phyloP scores from a whole-genome alignment of 2,113 vertebrate species.

The Calidris pygmaea region DNA sequence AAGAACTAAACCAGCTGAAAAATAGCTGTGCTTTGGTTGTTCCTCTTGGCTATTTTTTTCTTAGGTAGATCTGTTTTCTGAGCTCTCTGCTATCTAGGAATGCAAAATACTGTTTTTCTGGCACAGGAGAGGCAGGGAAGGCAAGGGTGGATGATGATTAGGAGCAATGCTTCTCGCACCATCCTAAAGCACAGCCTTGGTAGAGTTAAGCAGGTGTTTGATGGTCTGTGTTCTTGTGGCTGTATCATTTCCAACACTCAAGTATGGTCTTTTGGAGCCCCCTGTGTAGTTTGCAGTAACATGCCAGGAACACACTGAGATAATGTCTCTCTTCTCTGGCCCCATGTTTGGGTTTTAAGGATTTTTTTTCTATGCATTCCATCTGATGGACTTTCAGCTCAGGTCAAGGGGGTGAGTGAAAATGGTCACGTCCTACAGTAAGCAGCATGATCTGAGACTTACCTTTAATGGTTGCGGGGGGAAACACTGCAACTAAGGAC shows the following conservation, averaged over 20 bases:
- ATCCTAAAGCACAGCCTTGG: not conserved
- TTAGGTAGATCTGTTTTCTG: not conserved
- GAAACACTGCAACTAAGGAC: too few species aligned
- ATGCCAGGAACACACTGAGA: rapidly evolving
- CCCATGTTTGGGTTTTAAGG: not conserved
- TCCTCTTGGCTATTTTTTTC: not conserved
- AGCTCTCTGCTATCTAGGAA: not conserved
- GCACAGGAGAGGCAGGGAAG: not conserved
- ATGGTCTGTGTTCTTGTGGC: not conserved
- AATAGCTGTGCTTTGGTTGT: not conserved
- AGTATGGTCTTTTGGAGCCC: not conserved
- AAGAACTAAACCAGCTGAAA: not conserved
- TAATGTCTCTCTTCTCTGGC: not conserved
- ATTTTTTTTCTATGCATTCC: not conserved
- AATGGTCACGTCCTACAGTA: not conserved
- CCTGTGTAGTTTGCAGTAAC: not conserved
- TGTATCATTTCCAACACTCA: not conserved
- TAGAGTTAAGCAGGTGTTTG: not conserved
- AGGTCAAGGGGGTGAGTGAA: not conserved
- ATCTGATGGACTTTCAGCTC: not conserved
- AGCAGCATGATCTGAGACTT: not conserved
- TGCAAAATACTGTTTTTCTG: not conserved
- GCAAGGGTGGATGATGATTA: not conserved
- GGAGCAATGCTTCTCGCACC: too few species aligned
- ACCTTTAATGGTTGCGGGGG: too few species aligned